These are phyloP conservation scores for Tyrannus savana DNA, from an alignment of 2,113 vertebrate genomes.

Conservation along the genomic window DNA sequence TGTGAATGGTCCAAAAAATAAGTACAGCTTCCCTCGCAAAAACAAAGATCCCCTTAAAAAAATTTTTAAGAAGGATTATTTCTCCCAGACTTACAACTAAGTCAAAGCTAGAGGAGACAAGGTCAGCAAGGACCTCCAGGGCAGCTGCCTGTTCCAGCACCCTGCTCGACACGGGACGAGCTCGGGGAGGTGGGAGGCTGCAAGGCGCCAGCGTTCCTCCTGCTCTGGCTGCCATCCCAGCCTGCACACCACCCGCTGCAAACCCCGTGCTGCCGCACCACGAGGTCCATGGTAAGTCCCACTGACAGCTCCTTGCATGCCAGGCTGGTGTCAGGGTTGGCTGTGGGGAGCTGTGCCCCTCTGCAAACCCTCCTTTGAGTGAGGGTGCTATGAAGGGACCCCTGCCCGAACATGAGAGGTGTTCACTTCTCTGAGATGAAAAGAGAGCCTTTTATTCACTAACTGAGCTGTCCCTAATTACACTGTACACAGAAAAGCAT, in stretches of 20 bases:
- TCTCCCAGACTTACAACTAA: not conserved
- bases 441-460: not conserved
- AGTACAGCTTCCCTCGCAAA: not conserved
- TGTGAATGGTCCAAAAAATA: not conserved
- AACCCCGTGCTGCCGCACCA: rapidly evolving
- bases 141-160: not conserved
- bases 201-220: not conserved
- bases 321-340: rapidly evolving
- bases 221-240: not conserved
- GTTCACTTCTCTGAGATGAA: not conserved
- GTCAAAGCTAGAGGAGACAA: not conserved
- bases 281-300: rapidly evolving
- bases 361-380: not conserved
- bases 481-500: not conserved
- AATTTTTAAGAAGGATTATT: not conserved
- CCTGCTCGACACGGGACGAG: rapidly evolving
- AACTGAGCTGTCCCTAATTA: not conserved
- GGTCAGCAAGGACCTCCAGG: rapidly evolving
- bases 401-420: rapidly evolving
- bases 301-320: not conserved
- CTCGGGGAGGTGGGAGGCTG: not conserved
- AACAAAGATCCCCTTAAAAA: not conserved
- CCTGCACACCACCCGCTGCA: not conserved
- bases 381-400: not conserved
- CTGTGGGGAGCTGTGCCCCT: not conserved